Evolutionary conservation across 2,113 vertebrate genomes (phyloP).

Genomic region (Cricetomys ansorgei): DNA sequence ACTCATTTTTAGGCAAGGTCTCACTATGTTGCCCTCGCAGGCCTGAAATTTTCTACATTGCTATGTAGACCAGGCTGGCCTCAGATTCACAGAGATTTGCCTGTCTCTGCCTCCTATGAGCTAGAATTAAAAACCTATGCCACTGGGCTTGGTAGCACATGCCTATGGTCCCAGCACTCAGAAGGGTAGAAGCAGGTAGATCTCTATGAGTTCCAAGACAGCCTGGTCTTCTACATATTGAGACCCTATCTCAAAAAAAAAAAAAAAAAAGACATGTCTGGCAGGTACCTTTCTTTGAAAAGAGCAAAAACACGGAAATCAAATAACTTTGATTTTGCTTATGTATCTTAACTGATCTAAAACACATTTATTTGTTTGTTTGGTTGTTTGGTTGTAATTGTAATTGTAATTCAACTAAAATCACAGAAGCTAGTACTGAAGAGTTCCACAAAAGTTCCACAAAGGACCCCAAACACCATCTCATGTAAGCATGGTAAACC

Average conservation of each 20-base stretch:
- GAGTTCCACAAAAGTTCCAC: slow-evolving; percentile 7
- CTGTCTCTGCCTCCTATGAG: background rate
- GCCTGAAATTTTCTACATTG: background rate
- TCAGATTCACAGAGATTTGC: background rate
- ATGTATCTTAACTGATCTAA: background rate
- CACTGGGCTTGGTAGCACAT: background rate
- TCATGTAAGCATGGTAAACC: background rate
- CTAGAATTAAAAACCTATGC: background rate
- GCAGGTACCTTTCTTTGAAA: background rate
- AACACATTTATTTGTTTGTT: too few species aligned
- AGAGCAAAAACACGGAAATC: slow-evolving; percentile 11
- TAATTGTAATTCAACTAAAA: slow-evolving; percentile 31
- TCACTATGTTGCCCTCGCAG: background rate
- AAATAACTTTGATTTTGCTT: background rate
- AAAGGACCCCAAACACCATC: slow-evolving; percentile 19
- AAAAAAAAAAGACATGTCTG: background rate
- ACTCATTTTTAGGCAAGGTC: background rate
- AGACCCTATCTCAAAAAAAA: background rate
- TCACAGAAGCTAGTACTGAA: background rate
- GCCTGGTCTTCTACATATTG: background rate
- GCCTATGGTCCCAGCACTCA: background rate
- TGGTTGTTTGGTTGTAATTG: too few species aligned
- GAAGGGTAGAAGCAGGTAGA: background rate
- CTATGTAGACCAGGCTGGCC: background rate
- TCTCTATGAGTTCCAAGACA: background rate